Percentiles rank a stretch among this genome's conserved stretches.
Evolutionary conservation across 2,113 vertebrate genomes (phyloP).

Genomic region (Oxygymnocypris stewartii): DNA sequence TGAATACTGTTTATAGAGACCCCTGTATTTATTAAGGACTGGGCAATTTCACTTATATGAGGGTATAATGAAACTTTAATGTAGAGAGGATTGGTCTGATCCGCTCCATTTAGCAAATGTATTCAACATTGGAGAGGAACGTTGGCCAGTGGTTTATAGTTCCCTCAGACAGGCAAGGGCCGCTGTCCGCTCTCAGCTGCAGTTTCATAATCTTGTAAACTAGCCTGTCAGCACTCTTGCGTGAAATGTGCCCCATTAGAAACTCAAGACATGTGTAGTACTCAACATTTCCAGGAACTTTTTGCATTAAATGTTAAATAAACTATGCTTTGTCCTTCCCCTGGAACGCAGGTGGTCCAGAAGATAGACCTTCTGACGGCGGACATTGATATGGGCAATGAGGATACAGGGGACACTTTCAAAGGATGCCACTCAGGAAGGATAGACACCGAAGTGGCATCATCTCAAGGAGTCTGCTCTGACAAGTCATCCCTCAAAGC

Average conservation of each 20-base stretch:
- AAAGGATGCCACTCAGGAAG: conserved; percentile 64
- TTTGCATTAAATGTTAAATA: conserved; percentile 8
- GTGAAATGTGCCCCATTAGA: conserved; percentile 36
- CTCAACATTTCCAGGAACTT: background rate
- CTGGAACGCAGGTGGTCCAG: conserved; percentile 73
- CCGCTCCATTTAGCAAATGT: conserved; percentile 66
- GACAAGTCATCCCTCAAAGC: conserved; percentile 55
- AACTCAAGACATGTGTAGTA: background rate
- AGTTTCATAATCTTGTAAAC: conserved; percentile 54
- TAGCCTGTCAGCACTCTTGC: conserved; percentile 28
- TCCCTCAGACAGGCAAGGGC: conserved; percentile 51
- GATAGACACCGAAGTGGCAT: conserved; percentile 15
- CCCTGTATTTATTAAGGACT: background rate
- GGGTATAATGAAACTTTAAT: background rate
- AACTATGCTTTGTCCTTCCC: conserved; percentile 42
- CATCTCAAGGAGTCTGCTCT: background rate
- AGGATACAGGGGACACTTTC: conserved; percentile 62
- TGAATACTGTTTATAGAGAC: conserved; percentile 4
- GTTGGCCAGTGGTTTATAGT: conserved; percentile 49
- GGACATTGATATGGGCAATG: conserved; percentile 71
- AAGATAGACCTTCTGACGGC: conserved; percentile 80
- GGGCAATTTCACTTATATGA: background rate
- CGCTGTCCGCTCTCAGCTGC: conserved; percentile 57
- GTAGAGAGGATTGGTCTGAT: conserved; percentile 47
- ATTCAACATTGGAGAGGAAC: conserved; percentile 57